phyloP scores from a whole-genome alignment of 2,797 vertebrate species.

The Anolis apletophallus region DNA sequence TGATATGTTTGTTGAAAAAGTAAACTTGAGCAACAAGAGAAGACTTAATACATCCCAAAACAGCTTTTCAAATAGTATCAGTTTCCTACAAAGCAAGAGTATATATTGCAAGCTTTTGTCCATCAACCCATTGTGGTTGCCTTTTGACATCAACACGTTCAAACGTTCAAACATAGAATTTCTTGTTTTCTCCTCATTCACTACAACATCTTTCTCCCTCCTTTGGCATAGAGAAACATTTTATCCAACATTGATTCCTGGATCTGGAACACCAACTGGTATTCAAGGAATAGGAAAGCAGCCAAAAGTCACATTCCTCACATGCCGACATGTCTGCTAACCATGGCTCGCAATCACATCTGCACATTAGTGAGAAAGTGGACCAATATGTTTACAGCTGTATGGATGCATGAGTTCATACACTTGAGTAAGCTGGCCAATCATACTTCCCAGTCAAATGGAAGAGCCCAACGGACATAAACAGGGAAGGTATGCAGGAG shows the following conservation, averaged over 20 bases:
- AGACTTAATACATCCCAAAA: too few relatives aligned
- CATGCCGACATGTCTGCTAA: not conserved
- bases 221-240: not conserved
- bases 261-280: not conserved
- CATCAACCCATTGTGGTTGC: not conserved
- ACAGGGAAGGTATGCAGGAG: not conserved
- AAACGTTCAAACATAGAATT: not conserved
- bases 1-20: not conserved
- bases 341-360: not conserved
- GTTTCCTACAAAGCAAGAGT: not conserved
- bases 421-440: not conserved
- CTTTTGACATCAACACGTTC: not conserved
- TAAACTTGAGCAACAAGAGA: not conserved
- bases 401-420: not conserved
- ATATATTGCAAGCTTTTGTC: not conserved
- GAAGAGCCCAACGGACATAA: not conserved
- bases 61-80: not conserved
- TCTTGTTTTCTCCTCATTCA: not conserved
- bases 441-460: not conserved
- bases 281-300: too few relatives aligned
- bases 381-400: not conserved
- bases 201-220: not conserved
- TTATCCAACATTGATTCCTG: not conserved
- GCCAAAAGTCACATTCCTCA: not conserved
- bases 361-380: not conserved